Base-by-base conservation (phyloP, 2,113 vertebrate genomes). In the Trinectes maculatus region DNA sequence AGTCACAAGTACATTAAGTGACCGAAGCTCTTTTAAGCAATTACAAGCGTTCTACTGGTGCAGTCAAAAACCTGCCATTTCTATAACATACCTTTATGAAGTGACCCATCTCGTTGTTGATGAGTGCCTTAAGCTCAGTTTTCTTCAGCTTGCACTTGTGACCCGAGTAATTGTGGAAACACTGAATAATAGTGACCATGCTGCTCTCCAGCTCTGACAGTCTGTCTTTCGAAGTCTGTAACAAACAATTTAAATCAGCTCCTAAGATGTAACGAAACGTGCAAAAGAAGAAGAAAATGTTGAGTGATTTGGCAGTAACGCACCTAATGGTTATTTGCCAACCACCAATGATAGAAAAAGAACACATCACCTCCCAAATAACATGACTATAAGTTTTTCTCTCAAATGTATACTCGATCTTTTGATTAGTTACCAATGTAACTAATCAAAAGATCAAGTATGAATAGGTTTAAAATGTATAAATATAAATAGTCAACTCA, bases 71-170 rank as follows among this genome's bases (percentile, higher is more conserved):
- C 39, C 63, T 21, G 25, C 4, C 2, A 1, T 10, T 10, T 29
- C 36, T 5, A 40, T 18, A 31, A 52, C 85, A 67, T 37, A 91
- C 92, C 86, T 75, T 51, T 9, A 93, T 89, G 60, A 94, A 93
- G 39, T 88, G 74, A 47, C 48, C 81, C 91, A 94, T 90, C 74
- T 94, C 92, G 3, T 91, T 85, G 80, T 93, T 90, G 66, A 94
- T 91, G 1, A 94, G 89, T 0, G 58, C 83, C 64, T 91, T 94
- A 1, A 94, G 89, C 26, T 93, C 87, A 2, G 82, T 65, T 70
- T 93, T 93, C 75, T 58, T 93, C 79, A 94, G 86, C n/a, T 87
- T 90, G 74, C 86, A 85, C 29, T 87, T 84, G 1, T 88, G 68
- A 16, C 89, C 84, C 0, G 91, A 90, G 67, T 93, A 93, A 56